Evolutionary conservation across 1,140 invertebrate genomes (phyloP), one percentile per base, ranked within the genome.

Genomic region (Contarinia nasturtii): DNA sequence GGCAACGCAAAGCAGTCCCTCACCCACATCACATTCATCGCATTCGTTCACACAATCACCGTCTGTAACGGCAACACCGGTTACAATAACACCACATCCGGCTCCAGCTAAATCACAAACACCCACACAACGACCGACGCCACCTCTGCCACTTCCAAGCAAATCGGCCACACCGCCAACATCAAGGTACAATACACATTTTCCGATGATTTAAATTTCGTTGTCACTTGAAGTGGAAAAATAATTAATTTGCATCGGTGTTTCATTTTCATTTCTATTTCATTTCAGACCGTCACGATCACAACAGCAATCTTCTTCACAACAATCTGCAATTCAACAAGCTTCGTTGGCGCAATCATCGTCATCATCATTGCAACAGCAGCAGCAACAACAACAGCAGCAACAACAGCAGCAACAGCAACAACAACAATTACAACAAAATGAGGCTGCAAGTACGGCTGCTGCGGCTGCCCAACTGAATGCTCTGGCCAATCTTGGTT

Each of bases 131-230:
- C 63, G 67, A 62, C 68, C 65, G n/a, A 64, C 67, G 55, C 67
- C 67, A 44, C 59, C 64, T 7, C 57, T 59, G 47, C 59, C 70
- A 42, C 55, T 55, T 34, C 59, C 57, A 8, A 58, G 59, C 22
- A 56, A 56, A 43, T 57, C 60, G 38, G 60, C 67, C 17, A 67
- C 70, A 3, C 67, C 68, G 53, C 64, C 69, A 44, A 67, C 67
- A 58, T 64, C 66, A 55, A 64, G 66, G 42, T 47, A 36, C 52
- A 14, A 20, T 15, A 5, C 36, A 15, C 10, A 68, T 53, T 61
- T 67, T 14, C 63, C 67, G 52, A 59, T 69, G 22, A 63, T 70
- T 50, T 70, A 72, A 49, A 73, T 73, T 58, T 61, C 69, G 47
- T 67, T 68, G 10, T 27, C 27, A 27, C 10, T 27, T 27, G 27